Base-by-base conservation (phyloP, 2,797 vertebrate genomes). In the Denticeps clupeoides region DNA sequence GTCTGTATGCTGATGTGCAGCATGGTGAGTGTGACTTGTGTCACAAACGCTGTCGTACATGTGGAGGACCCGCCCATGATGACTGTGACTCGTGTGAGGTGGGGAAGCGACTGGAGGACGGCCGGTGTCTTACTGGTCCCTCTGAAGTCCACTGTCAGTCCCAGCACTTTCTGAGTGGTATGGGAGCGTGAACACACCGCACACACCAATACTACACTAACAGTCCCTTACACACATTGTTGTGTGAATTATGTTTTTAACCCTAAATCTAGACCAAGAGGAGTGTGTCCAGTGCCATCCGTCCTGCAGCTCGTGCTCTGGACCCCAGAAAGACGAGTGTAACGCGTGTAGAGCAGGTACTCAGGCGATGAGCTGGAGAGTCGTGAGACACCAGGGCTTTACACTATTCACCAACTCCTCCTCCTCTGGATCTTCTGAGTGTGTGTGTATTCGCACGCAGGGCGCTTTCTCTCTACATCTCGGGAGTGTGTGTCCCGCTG, bases 241-340 rank as follows among this genome's bases (percentile, higher is more conserved):
- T 9, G 9, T 32, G 16, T 45, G 2, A 50, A 27, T 4, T 18
- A 16, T 33, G 10, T 22, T 32, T 45, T 41, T 42, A 18, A 31
- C 18, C 47, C 29, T 50, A 24, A 37, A 35, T 53, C 7, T 58
- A 95, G 90, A 8, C 22, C 1, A 54, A 24, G 45, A 47, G 0
- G 48, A 52, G 2, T 66, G 83, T 51, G 64, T 75, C 41, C 22
- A 8, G 11, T 98, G 94, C 55, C 49, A 84, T 54, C 3, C 49
- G 15, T 70, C 69, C 12, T 98, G 91, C 69, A 71, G 62, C 65
- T 87, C 82, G 2, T 98, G 93, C 68, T 81, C 67, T 11, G 80
- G 48, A 45, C 50, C 62, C 28, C 33, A 2, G 2, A 62, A 46
- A 9, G 43, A 65, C 0, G 5, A 69, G 15, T 97, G 91, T 55